Evolutionary conservation across 2,797 vertebrate species (phyloP).

Genomic region (Pangasius krempfi): DNA sequence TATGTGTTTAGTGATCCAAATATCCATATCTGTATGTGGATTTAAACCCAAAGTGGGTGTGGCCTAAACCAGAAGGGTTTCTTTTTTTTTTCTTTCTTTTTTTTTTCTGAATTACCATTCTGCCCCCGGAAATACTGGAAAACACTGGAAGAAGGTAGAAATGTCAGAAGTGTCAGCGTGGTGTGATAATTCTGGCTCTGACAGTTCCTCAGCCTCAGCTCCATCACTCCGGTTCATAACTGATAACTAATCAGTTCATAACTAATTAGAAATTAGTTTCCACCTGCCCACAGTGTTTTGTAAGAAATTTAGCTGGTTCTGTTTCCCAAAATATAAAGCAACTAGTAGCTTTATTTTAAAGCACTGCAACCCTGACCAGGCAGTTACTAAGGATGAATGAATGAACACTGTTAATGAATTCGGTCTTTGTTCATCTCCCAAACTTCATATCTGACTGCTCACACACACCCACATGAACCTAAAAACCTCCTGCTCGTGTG

Average conservation of each 20-base stretch:
- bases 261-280: not conserved
- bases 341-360: not conserved
- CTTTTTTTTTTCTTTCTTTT: not conserved
- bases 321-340: not conserved
- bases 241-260: not conserved
- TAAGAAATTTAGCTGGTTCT: not conserved
- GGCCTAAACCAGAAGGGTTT: not conserved
- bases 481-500: no score
- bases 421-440: not conserved
- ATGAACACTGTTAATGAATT: not conserved
- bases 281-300: not conserved
- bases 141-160: not conserved
- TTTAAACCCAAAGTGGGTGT: not conserved
- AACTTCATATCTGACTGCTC: no score
- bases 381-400: not conserved
- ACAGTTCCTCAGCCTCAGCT: not conserved
- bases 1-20: not conserved
- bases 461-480: no score
- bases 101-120: not conserved
- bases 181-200: not conserved
- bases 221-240: not conserved
- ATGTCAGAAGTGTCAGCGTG: not conserved
- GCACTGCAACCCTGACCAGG: not conserved
- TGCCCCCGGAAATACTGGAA: not conserved
- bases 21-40: not conserved